Percentiles rank a stretch among this genome's conserved stretches.
These are phyloP conservation scores for Zingel zingel DNA, from an alignment of 2,113 vertebrate genomes.

Conservation along the genomic window DNA sequence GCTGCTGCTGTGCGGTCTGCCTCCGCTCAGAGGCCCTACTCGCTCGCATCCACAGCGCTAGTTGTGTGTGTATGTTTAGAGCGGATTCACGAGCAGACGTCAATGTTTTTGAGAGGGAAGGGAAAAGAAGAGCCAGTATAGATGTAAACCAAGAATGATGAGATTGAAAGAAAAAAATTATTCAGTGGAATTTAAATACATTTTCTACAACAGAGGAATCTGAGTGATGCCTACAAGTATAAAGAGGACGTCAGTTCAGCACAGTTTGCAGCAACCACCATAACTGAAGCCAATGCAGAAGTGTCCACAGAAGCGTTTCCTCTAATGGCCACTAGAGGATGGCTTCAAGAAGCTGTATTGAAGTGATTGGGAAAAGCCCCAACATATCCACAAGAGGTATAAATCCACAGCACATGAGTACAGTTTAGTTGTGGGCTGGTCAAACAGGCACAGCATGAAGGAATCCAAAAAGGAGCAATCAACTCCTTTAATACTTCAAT, in stretches of 20 bases:
- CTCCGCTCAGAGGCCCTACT: conserved; percentile 51
- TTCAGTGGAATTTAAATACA: not conserved
- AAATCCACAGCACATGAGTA: not conserved
- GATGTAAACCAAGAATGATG: conserved; percentile 4
- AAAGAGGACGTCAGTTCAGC: not conserved
- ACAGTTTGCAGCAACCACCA: not conserved
- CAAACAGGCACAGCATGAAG: not conserved
- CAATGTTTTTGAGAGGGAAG: conserved; percentile 10
- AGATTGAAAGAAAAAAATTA: not conserved
- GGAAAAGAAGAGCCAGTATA: not conserved
- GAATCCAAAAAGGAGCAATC: not conserved
- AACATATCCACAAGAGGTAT: not conserved
- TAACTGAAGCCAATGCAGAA: not conserved
- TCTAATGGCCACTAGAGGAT: conserved; percentile 56
- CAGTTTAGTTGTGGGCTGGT: not conserved
- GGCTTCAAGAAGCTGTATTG: not conserved
- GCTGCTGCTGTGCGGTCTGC: conserved; percentile 60
- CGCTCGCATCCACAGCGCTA: conserved; percentile 14
- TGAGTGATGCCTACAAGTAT: not conserved
- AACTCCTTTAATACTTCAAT: not conserved
- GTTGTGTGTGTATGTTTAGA: conserved; percentile 19
- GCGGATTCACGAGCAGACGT: not conserved
- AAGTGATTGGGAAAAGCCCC: not conserved
- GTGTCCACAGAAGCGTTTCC: conserved; percentile 6
- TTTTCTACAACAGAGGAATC: not conserved